Evolutionary conservation across 92 coral and sea anemone species (phyloP).

Genomic region (Epizoanthus scotinus): DNA sequence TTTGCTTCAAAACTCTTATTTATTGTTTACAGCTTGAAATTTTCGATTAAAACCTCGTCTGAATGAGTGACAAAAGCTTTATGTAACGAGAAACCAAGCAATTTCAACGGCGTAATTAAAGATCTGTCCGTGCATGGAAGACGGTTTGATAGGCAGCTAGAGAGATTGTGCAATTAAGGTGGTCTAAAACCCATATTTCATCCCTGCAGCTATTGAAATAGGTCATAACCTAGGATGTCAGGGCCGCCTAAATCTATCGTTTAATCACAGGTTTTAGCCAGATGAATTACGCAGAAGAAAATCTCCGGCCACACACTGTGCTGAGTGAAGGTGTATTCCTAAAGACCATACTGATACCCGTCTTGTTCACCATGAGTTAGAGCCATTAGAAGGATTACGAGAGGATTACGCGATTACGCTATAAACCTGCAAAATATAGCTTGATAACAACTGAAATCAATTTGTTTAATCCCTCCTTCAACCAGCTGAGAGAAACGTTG

Average conservation of each 20-base stretch:
- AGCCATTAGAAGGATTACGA: slow-evolving; percentile 2
- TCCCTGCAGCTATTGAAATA: slow-evolving; percentile 18
- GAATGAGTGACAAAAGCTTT: slow-evolving; percentile 12
- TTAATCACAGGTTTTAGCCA: background rate
- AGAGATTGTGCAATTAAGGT: slow-evolving; percentile 29
- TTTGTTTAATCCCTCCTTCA: slow-evolving; percentile 8
- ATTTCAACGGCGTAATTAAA: slow-evolving; percentile 18
- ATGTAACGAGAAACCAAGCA: slow-evolving; percentile 17
- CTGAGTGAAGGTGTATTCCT: background rate
- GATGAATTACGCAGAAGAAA: background rate
- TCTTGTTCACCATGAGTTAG: slow-evolving; percentile 2
- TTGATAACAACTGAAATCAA: background rate
- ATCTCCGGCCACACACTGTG: slow-evolving; percentile 32
- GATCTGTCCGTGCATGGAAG: background rate
- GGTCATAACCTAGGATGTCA: slow-evolving; percentile 35
- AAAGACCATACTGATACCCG: background rate
- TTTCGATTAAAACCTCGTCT: slow-evolving; percentile 24
- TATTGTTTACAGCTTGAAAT: slow-evolving; percentile 6
- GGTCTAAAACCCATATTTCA: slow-evolving; percentile 38
- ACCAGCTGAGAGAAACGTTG: background rate
- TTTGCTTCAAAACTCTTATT: background rate
- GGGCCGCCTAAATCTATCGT: slow-evolving; percentile 19
- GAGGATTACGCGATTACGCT: slow-evolving; percentile 29
- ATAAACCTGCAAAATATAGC: slow-evolving; percentile 3
- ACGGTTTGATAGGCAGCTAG: slow-evolving; percentile 23